Percentiles rank a stretch among this genome's conserved stretches.
Conservation (phyloP, 2,797 vertebrate genomes). For the Avahi laniger region DNA sequence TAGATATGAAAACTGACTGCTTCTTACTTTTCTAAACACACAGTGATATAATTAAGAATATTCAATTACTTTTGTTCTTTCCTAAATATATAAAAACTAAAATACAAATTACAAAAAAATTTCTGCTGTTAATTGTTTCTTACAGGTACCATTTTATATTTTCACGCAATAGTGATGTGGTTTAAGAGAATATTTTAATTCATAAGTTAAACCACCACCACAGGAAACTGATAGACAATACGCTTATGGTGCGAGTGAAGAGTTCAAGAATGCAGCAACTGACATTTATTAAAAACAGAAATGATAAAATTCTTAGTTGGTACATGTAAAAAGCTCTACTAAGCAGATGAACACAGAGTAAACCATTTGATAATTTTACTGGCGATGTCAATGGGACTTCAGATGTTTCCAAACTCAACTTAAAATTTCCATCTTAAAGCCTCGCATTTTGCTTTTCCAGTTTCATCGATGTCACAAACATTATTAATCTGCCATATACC, state of each 20-base stretch:
- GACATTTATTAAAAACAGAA: constrained; percentile 78
- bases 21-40: constrained; percentile 64
- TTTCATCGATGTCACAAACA: constrained; percentile 97
- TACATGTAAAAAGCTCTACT: constrained; percentile 84
- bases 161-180: constrained; percentile 79
- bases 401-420: constrained; percentile 73
- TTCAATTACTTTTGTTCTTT: constrained; percentile 76
- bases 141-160: constrained; percentile 82
- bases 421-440: constrained; percentile 87
- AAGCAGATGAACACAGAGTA: constrained; percentile 73
- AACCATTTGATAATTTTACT: constrained; percentile 69
- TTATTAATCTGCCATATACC: constrained; percentile 98
- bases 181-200: constrained; percentile 78
- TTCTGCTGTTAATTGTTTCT: constrained; percentile 83
- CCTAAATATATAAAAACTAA: constrained; percentile 84
- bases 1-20: constrained; percentile 67
- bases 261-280: constrained; percentile 73
- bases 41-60: constrained; percentile 66
- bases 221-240: constrained; percentile 74
- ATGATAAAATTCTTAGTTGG: constrained; percentile 69
- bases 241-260: constrained; percentile 83
- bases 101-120: constrained; percentile 84
- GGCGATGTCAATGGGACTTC: constrained; percentile 74
- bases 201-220: constrained; percentile 76
- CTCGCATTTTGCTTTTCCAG: constrained; percentile 97